These are phyloP conservation scores for Babyrousa celebensis DNA, from an alignment of 2,797 vertebrate species.

Conservation along the genomic window DNA sequence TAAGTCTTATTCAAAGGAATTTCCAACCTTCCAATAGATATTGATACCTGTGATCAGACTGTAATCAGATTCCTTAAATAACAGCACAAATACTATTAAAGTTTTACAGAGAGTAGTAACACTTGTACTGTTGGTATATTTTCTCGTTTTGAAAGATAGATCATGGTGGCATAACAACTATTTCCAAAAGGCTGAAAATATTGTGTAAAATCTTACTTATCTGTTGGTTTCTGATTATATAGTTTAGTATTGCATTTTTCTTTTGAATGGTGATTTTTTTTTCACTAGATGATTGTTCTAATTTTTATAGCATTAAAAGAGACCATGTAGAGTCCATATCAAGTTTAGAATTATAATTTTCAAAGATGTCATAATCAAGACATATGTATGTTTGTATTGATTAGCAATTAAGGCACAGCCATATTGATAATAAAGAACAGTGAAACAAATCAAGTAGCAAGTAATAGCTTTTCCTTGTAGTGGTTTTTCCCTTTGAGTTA, in stretches of 20 bases:
- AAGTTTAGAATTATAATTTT: slow-evolving; percentile 60
- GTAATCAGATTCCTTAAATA: slow-evolving; percentile 13
- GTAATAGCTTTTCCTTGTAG: slow-evolving; percentile 31
- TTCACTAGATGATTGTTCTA: neutral
- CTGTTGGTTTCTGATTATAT: neutral
- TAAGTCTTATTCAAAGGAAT: slow-evolving; percentile 37
- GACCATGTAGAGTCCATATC: neutral
- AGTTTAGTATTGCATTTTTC: neutral
- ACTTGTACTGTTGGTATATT: neutral
- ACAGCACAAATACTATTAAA: slow-evolving; percentile 30
- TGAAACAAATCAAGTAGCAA: slow-evolving; percentile 39
- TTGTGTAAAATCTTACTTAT: neutral
- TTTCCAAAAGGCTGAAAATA: neutral
- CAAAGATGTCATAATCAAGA: slow-evolving; percentile 43
- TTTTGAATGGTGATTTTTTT: slow-evolving; percentile 39
- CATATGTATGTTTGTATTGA: neutral
- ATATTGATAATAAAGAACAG: neutral
- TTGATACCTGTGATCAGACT: neutral
- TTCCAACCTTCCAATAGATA: slow-evolving; percentile 20
- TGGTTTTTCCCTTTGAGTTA: slow-evolving; percentile 56
- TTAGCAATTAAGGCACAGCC: neutral
- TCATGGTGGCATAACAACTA: neutral
- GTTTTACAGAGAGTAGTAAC: neutral
- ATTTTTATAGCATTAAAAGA: slow-evolving; percentile 53
- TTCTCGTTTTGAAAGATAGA: neutral